A percentile compares a stretch with the other conserved stretches of the same genome.
Conservation (phyloP, 2,113 vertebrate genomes). For the Anoplopoma fimbria region DNA sequence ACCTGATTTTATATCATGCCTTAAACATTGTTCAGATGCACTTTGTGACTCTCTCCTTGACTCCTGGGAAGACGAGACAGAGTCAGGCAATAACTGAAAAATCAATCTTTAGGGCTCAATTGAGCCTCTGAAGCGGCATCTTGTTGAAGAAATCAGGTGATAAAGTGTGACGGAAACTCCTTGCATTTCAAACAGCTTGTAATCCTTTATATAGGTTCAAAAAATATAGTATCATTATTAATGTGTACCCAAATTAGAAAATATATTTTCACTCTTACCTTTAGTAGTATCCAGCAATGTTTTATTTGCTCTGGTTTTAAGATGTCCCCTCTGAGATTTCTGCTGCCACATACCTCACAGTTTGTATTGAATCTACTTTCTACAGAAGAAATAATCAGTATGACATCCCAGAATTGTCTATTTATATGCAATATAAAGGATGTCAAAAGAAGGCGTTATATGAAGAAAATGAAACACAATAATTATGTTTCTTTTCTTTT, state of each 20-base stretch:
- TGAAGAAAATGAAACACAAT: not conserved
- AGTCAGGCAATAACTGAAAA: not conserved
- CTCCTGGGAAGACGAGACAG: not conserved
- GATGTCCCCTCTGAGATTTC: not conserved
- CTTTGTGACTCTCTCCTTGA: constrained; percentile 13
- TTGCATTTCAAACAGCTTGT: not conserved
- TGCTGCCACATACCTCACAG: not conserved
- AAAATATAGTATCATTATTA: not conserved
- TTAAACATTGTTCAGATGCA: constrained; percentile 2
- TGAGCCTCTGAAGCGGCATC: not conserved
- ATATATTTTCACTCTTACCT: not conserved
- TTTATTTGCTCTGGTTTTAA: not conserved
- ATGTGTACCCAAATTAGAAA: not conserved
- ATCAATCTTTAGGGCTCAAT: not conserved
- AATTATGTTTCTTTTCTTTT: no score
- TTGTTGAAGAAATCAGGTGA: not conserved
- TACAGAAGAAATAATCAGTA: not conserved
- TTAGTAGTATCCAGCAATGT: not conserved
- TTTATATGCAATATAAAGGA: not conserved
- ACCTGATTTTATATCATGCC: not conserved
- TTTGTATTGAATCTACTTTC: not conserved
- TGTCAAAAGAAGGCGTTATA: not conserved
- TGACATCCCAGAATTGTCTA: not conserved
- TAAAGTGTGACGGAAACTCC: not conserved
- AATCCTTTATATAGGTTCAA: not conserved